phyloP scores from a whole-genome alignment of 2,797 vertebrate genomes.

The Malacoraja senta region DNA sequence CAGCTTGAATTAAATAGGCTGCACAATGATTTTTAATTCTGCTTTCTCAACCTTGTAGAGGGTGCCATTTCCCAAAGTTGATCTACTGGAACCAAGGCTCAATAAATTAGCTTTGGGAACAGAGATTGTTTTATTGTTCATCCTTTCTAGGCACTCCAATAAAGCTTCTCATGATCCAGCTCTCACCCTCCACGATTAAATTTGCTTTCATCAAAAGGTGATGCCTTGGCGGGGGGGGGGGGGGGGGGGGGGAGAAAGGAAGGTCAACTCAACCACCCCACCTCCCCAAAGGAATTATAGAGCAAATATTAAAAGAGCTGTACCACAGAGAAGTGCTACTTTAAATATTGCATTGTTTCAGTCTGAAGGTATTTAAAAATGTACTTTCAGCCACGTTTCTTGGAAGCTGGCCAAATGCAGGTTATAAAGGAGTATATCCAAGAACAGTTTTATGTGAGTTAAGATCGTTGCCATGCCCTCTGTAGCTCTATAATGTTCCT shows the following conservation, averaged over 20 bases:
- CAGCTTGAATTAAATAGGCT: not conserved
- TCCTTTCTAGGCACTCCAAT: not conserved
- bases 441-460: not conserved
- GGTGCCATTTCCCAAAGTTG: not conserved
- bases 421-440: not conserved
- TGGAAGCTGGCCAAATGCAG: not conserved
- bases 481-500: not conserved
- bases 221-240: too few species aligned
- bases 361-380: conserved; percentile 18
- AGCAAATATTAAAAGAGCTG: not conserved
- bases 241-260: not conserved
- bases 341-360: not conserved
- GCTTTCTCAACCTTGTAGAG: too few species aligned
- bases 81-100: not conserved
- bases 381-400: not conserved
- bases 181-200: not conserved
- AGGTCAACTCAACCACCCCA: not conserved
- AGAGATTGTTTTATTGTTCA: not conserved
- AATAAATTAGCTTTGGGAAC: not conserved
- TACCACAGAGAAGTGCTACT: not conserved
- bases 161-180: not conserved
- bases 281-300: not conserved
- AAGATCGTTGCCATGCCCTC: not conserved
- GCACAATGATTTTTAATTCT: not conserved
- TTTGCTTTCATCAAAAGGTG: not conserved